A percentile compares a stretch with the other conserved stretches of the same genome.
phyloP scores from a whole-genome alignment of 2,888 invertebrate species.

The Patella depressa region DNA sequence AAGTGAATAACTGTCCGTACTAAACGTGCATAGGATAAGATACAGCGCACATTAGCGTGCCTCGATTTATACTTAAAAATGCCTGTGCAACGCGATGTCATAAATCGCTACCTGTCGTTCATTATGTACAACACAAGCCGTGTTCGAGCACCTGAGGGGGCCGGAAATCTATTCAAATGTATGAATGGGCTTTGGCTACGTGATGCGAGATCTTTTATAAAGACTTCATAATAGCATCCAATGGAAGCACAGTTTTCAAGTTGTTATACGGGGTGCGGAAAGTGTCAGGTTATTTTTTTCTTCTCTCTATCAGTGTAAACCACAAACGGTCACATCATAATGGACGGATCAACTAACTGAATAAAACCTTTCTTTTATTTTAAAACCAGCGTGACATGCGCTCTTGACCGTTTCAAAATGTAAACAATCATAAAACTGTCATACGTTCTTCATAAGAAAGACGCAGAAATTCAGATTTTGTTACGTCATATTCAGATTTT shows the following conservation, averaged over 20 bases:
- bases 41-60: too few relatives aligned
- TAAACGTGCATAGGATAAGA: too few relatives aligned
- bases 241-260: not conserved
- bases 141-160: constrained; percentile 6
- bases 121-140: not conserved
- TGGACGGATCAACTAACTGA: not conserved
- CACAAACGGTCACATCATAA: not conserved
- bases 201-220: not conserved
- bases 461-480: too few relatives aligned
- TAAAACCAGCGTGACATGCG: too few relatives aligned
- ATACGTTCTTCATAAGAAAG: not conserved
- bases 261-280: not conserved
- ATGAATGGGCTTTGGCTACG: not conserved
- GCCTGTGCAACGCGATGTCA: too few relatives aligned
- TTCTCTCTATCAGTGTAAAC: not conserved
- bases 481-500: too few relatives aligned
- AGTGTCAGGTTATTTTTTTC: not conserved
- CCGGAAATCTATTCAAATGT: not conserved
- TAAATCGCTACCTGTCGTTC: too few relatives aligned
- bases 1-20: too few relatives aligned
- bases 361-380: not conserved
- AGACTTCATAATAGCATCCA: not conserved
- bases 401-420: not conserved
- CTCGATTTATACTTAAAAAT: too few relatives aligned
- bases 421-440: constrained; percentile 9